Evolutionary conservation across 2,113 vertebrate species (phyloP), one percentile per base, ranked within the genome.

Genomic region (Eleginops maclovinus): DNA sequence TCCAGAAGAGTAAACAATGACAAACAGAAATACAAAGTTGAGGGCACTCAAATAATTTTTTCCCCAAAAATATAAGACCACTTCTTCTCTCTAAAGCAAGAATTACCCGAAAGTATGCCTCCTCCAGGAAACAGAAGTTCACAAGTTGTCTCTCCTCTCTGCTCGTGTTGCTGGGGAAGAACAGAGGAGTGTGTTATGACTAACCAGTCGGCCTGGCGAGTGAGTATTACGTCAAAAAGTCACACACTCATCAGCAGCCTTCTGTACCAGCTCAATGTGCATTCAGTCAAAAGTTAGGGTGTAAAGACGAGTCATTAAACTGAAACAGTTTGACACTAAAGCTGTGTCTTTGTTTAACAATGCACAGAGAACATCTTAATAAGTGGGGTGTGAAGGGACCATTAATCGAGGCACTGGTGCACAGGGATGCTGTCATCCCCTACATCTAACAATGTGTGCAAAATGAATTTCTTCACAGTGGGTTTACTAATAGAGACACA

Each of bases 211-310:
- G 85, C 78, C 75, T 76, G 77, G 77, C 50, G 22, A 85, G 71
- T 81, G 84, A 82, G 70, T 81, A 67, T 88, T 90, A 85, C 82
- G 77, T 93, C 90, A 90, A 89, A 91, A 91, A 87, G 80, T 88
- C 85, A 81, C 85, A 86, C 89, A 89, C 68, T 91, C 89, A 91
- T 90, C 81, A 80, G 82, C 75, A 71, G 87, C 82, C 87, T 87
- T 89, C 88, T 88, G 87, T 72, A 84, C 80, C 77, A 73, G 67
- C 83, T 75, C 67, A 85, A 73, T 77, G 85, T 87, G 86, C 53
- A 63, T 84, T 63, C 79, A 72, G 81, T 84, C 82, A 82, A 75
- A 87, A 83, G 84, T 89, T 82, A 4, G 62, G 80, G 82, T 86
- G 84, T 67, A 72, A 82, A 81, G 63, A 82, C 62, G 51, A 71